Base-by-base conservation (phyloP, 1,140 invertebrate genomes). In the Lethrus apterus region DNA sequence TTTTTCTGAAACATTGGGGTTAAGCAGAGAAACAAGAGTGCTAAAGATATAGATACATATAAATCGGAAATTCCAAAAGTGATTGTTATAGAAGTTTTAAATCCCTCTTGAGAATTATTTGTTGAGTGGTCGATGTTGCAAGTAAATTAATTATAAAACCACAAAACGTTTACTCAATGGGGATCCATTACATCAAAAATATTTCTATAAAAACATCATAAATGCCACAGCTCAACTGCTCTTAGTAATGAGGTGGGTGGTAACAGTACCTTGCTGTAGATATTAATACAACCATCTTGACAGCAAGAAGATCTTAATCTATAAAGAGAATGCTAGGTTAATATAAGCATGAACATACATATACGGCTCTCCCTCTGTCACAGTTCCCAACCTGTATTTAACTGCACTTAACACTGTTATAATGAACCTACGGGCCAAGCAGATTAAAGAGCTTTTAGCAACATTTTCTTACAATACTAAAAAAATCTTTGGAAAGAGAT, bases 401-500 rank as follows among this genome's bases (percentile, higher is more conserved):
- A 18, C 32, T 21, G 34, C 23, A 21, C 24, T 44, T 33, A 14
- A 26, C 23, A 42, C 21, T 21, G 23, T 23, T 7, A 41, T 31
- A 45, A 38, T 38, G 38, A 50, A 50, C 44, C 46, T 47, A 52
- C 50, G 44, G 46, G 46, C 44, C 36, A 47, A 55, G 50, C 54
- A 55, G 50, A 48, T 51, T 51, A 48, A 51, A 47, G 43, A 55
- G 57, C 53, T 36, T 52, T 55, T 60, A 63, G 55, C 58, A 52
- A 59, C 45, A 60, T 50, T 59, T 61, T 49, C 56, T 64, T 58
- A 53, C 29, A 58, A 54, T 50, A 58, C 55, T 60, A 58, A 62
- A 59, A 60, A 63, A 62, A 62, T 65, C 63, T 65, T 65, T 65
- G 63, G 63, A 65, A 62, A 65, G 57, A 65, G 59, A 57, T 65